Conservation (phyloP, 2,113 vertebrate genomes). For the Dendrocopos noguchii region DNA sequence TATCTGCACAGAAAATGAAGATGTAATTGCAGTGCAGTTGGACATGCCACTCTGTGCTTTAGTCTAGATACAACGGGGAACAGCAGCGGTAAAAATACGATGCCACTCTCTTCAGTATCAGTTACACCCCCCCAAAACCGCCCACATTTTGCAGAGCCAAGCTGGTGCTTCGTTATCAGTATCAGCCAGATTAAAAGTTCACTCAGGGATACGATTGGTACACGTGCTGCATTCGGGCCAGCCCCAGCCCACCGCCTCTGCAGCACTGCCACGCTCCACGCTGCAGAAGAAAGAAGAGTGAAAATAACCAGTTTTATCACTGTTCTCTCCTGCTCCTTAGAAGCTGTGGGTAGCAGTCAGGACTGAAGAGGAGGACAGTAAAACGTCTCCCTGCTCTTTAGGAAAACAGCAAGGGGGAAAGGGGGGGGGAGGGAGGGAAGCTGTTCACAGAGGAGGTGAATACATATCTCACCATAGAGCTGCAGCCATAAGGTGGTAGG, state of each 20-base stretch:
- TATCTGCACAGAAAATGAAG: background rate
- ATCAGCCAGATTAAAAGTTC: background rate
- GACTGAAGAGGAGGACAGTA: background rate
- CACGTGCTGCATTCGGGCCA: background rate
- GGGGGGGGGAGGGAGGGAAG: background rate
- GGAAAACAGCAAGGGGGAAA: background rate
- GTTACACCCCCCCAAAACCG: background rate
- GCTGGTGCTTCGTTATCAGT: fast-evolving
- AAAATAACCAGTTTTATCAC: background rate
- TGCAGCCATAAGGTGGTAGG: conserved; percentile 24
- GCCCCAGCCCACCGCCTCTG: background rate
- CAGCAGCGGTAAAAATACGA: background rate
- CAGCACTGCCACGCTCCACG: fast-evolving
- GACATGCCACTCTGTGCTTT: background rate
- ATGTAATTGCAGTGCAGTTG: conserved; percentile 25
- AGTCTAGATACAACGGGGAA: background rate
- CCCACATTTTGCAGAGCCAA: background rate
- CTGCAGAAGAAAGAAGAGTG: background rate
- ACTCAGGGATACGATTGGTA: fast-evolving
- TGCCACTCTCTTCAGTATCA: background rate
- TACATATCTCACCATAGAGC: background rate
- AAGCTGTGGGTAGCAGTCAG: background rate
- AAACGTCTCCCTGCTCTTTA: background rate
- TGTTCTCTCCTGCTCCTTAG: background rate
- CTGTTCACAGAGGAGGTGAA: background rate